These are phyloP conservation scores for Drosophila diplacantha DNA, from an alignment of 2,888 invertebrate species.

Conservation along the genomic window DNA sequence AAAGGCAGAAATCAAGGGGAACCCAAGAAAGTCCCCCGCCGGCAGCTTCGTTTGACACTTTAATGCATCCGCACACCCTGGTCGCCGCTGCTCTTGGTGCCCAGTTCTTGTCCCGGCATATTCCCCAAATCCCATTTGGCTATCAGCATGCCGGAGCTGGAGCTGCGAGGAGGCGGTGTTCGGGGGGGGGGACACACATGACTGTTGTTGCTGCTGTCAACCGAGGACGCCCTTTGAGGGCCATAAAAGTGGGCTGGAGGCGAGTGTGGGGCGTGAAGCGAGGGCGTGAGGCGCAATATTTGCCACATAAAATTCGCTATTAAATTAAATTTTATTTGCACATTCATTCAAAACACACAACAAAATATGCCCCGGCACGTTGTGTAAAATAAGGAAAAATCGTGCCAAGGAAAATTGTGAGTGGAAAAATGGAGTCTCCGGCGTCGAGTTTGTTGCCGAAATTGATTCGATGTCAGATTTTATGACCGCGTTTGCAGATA, in stretches of 20 bases:
- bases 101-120: constrained; percentile 33
- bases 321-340: constrained; percentile 73
- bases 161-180: background rate
- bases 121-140: constrained; percentile 70
- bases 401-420: constrained; percentile 5
- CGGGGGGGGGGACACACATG: background rate
- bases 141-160: constrained; percentile 49
- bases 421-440: constrained; percentile 2
- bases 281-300: constrained; percentile 54
- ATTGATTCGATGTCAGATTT: constrained; percentile 61
- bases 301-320: constrained; percentile 68
- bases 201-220: constrained; percentile 26
- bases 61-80: constrained; percentile 39
- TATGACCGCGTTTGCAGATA: constrained; percentile 68
- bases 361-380: constrained; percentile 25
- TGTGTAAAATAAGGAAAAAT: constrained; percentile 3
- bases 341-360: constrained; percentile 63
- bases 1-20: background rate
- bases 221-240: constrained; percentile 46
- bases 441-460: constrained; percentile 37
- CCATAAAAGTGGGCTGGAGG: constrained; percentile 52
- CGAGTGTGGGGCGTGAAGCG: background rate
- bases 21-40: constrained; percentile 34
- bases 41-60: constrained; percentile 55
- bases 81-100: background rate